Evolutionary conservation across 2,888 invertebrate genomes (phyloP).

Genomic region (Linnaemya vulpina): DNA sequence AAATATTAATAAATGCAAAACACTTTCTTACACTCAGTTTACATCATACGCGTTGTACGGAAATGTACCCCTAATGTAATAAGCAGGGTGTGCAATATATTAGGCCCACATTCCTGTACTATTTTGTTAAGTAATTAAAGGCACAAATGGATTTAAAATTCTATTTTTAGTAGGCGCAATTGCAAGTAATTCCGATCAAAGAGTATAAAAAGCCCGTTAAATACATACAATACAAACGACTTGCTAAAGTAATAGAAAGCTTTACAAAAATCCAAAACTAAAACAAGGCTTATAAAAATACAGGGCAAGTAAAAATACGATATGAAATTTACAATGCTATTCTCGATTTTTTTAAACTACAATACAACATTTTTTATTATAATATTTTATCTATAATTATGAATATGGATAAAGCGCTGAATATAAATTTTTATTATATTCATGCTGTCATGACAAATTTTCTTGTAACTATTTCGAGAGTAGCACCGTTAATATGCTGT

Average conservation of each 20-base stretch:
- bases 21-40: too few species aligned
- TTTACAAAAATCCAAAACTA: conserved; percentile 5
- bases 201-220: conserved; percentile 4
- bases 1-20: too few species aligned
- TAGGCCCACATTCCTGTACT: background rate
- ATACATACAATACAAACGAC: conserved; percentile 30
- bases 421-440: too few species aligned
- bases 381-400: too few species aligned
- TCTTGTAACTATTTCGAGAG: too few species aligned
- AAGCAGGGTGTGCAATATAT: too few species aligned
- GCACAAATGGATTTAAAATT: conserved; percentile 31
- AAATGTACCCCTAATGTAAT: too few species aligned
- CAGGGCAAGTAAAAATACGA: conserved; percentile 23
- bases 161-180: conserved; percentile 11
- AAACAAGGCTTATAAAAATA: conserved; percentile 12
- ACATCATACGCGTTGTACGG: too few species aligned
- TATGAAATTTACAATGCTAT: conserved; percentile 17
- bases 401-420: too few species aligned
- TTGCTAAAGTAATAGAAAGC: background rate
- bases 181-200: conserved; percentile 23
- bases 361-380: too few species aligned
- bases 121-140: background rate
- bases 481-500: background rate
- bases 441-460: too few species aligned
- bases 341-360: too few species aligned